These are phyloP conservation scores for Brachylomia viminalis DNA, from an alignment of 2,888 invertebrate genomes.

Conservation along the genomic window DNA sequence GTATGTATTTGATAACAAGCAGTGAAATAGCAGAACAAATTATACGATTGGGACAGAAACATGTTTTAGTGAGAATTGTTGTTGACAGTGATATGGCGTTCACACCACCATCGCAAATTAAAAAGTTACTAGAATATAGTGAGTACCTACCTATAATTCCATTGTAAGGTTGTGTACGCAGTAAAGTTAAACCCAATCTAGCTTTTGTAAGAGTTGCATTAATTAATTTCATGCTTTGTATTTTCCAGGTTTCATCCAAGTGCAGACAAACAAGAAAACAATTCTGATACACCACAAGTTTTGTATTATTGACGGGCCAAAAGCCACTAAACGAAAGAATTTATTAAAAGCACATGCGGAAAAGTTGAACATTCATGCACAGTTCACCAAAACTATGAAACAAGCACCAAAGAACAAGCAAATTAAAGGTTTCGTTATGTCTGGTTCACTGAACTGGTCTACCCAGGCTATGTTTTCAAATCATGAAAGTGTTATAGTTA, in stretches of 20 bases:
- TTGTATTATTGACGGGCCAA: conserved; percentile 92
- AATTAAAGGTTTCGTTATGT: conserved; percentile 90
- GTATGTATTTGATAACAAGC: conserved; percentile 89
- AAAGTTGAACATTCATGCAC: conserved; percentile 83
- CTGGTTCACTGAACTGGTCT: conserved; percentile 95
- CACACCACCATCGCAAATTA: conserved; percentile 87
- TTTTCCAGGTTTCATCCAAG: conserved; percentile 86
- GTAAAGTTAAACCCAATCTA: background rate
- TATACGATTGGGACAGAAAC: conserved; percentile 86
- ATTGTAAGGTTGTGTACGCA: background rate
- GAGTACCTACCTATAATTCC: conserved; percentile 73
- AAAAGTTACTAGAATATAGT: conserved; percentile 86
- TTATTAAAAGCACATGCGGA: conserved; percentile 83
- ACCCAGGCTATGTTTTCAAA: conserved; percentile 93
- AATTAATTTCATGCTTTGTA: background rate
- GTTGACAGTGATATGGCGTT: conserved; percentile 89
- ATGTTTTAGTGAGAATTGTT: conserved; percentile 86
- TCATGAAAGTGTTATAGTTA: conserved; percentile 93
- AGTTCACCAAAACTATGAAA: conserved; percentile 73
- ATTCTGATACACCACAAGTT: conserved; percentile 96
- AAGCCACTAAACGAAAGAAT: conserved; percentile 84
- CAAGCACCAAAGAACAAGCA: conserved; percentile 73
- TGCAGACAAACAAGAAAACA: conserved; percentile 86
- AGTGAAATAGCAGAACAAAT: conserved; percentile 87
- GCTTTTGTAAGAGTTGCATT: background rate